A percentile compares a stretch with the other conserved stretches of the same genome.
phyloP scores from a whole-genome alignment of 2,113 vertebrate species.

The Otolemur garnettii region DNA sequence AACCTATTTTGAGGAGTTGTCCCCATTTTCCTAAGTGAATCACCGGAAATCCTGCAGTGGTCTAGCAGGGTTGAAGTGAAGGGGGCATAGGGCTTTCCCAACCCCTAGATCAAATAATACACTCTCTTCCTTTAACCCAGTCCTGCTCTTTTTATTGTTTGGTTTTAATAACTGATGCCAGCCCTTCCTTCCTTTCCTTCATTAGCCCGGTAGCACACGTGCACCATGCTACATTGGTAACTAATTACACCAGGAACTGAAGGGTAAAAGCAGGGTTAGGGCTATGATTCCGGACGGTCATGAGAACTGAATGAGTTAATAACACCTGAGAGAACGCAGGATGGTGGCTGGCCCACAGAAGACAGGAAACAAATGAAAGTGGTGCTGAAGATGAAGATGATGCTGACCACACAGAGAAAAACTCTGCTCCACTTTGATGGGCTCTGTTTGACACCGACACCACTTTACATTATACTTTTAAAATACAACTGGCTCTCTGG shows the following conservation, averaged over 20 bases:
- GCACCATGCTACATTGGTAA: neutral
- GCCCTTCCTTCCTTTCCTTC: neutral
- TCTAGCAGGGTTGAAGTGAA: neutral
- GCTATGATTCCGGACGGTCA: neutral
- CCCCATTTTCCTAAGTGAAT: neutral
- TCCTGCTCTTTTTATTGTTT: neutral
- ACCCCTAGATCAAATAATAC: neutral
- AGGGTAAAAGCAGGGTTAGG: neutral
- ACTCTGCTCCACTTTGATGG: neutral
- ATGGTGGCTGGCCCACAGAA: too few species aligned
- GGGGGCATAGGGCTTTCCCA: neutral
- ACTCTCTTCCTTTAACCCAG: neutral
- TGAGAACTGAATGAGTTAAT: neutral
- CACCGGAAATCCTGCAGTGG: neutral
- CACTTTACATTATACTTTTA: neutral
- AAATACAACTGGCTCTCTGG: neutral
- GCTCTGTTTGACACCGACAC: neutral
- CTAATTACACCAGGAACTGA: neutral
- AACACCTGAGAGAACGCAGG: neutral
- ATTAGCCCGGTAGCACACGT: neutral
- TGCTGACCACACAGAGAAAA: neutral
- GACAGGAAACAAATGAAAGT: neutral
- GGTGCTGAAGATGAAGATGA: neutral
- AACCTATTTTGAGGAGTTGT: neutral
- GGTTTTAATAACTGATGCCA: neutral